Evolutionary conservation across 2,113 vertebrate genomes (phyloP).

Genomic region (Macroglossus sobrinus): DNA sequence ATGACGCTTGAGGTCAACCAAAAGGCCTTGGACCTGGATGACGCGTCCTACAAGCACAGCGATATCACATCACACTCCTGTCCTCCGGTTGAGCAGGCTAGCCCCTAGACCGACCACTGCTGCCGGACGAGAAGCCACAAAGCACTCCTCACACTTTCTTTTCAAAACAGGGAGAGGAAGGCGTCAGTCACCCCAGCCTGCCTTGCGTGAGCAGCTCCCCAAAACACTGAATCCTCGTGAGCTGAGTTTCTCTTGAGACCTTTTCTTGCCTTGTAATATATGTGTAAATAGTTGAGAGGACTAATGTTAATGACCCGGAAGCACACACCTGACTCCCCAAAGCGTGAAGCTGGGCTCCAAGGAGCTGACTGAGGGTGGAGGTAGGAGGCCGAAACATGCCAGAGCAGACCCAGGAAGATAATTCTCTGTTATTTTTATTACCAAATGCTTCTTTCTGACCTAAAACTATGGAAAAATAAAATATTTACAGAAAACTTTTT

Average conservation of each 20-base stretch:
- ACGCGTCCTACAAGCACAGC: slow-evolving; percentile 91
- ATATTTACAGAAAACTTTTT: slow-evolving; percentile 81
- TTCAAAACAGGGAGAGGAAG: too few species aligned
- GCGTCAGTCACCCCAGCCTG: background rate
- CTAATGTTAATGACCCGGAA: slow-evolving; percentile 74
- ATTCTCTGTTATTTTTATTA: slow-evolving; percentile 86
- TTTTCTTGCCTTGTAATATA: slow-evolving; percentile 79
- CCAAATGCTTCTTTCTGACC: slow-evolving; percentile 82
- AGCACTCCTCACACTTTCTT: background rate
- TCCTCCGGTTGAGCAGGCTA: slow-evolving; percentile 77
- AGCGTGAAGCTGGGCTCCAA: background rate
- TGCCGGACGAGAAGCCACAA: background rate
- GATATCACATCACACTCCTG: slow-evolving; percentile 97
- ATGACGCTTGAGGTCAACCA: slow-evolving; percentile 89
- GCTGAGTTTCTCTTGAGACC: slow-evolving; percentile 70
- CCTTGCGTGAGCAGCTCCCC: background rate
- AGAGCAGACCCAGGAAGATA: slow-evolving; percentile 77
- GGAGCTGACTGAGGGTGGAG: background rate
- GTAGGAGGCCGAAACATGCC: slow-evolving; percentile 64
- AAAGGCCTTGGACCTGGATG: slow-evolving; percentile 89
- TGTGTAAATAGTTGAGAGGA: slow-evolving; percentile 84
- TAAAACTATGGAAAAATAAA: slow-evolving; percentile 83
- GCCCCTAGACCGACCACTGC: slow-evolving; percentile 68
- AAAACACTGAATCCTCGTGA: slow-evolving; percentile 25
- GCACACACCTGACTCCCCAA: background rate